Base-by-base conservation (phyloP, 2,888 invertebrate species). In the Reticulitermes lucifugus region DNA sequence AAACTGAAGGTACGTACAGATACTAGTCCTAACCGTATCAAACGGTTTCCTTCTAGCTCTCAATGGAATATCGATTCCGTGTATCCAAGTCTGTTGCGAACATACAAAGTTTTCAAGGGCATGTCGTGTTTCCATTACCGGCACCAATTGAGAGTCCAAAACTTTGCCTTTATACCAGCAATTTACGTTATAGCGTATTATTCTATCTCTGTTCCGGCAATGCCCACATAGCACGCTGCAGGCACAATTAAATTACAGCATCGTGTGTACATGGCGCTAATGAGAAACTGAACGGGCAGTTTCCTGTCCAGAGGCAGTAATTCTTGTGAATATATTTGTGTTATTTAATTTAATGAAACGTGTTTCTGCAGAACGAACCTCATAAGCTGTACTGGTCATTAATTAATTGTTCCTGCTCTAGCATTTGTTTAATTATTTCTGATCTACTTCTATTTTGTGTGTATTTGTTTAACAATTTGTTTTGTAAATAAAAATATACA, bases 1-100 rank as follows among this genome's bases (percentile, higher is more conserved):
- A 70, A 65, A 18, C 29, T 43, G 70, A 81, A 81, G 81, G 81
- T 81, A 81, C 35, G 81, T 81, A 81, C 81, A 43, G 55, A 55
- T 25, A 70, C 43, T 70, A 70, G 70, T 65, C 46, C 46, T 77
- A 77, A 51, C n/a, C 43, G 18, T 77, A 43, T 77, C 77, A 77
- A 51, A 43, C 46, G 43, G 65, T 25, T n/a, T 65, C 9, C 65
- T 65, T 25, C 65, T 25, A n/a, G n/a, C 25, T 65, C 65, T 65
- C n/a, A 65, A 65, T 65, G 25, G 65, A 65, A 65, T 7, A 65
- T 65, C n/a, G 65, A 65, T 65, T 65, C 25, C 46, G 46, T 46
- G 9, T 46, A 7, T 46, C 12, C 65, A 65, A 55, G 55, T 12
- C 55, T 55, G 18, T 25, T 65, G 65, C 5, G 65, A 65, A 65